Evolutionary conservation across 2,888 invertebrate species (phyloP).

Genomic region (Acanthococcus lagerstroemiae): DNA sequence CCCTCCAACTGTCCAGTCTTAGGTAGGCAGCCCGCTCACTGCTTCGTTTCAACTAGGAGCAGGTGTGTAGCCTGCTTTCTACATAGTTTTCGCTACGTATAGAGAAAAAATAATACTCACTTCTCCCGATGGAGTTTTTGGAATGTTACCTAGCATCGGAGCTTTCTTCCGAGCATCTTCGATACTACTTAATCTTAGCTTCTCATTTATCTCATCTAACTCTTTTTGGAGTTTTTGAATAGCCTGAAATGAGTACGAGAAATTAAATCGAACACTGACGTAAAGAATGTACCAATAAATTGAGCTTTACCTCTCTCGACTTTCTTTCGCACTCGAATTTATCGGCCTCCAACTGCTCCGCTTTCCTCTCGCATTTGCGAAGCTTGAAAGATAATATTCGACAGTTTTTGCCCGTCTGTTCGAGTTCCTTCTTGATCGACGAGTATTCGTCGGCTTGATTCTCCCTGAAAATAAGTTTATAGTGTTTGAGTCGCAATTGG

Average conservation of each 20-base stretch:
- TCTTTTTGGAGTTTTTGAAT: constrained; percentile 58
- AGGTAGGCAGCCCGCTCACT: neutral
- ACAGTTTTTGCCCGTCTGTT: constrained; percentile 95
- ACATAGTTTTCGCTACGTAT: too few species aligned
- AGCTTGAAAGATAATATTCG: constrained; percentile 95
- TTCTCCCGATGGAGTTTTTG: constrained; percentile 51
- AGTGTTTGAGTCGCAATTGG: too few species aligned
- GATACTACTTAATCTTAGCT: constrained; percentile 42
- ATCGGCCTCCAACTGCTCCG: constrained; percentile 77
- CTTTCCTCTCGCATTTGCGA: constrained; percentile 84
- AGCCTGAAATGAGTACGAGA: constrained; percentile 35
- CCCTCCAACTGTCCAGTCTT: neutral
- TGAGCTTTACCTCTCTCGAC: constrained; percentile 47
- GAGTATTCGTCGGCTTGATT: constrained; percentile 96
- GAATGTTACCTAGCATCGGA: constrained; percentile 48
- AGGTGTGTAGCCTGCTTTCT: too few species aligned
- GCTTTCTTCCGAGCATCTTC: constrained; percentile 48
- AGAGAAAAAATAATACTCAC: too few species aligned
- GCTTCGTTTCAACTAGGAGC: too few species aligned
- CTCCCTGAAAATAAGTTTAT: constrained; percentile 56
- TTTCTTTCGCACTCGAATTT: constrained; percentile 63
- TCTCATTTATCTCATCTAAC: constrained; percentile 55
- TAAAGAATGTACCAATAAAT: neutral
- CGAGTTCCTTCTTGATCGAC: constrained; percentile 85
- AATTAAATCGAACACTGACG: neutral